Evolutionary conservation across 2,888 invertebrate genomes (phyloP).

Genomic region (Sesia bembeciformis): DNA sequence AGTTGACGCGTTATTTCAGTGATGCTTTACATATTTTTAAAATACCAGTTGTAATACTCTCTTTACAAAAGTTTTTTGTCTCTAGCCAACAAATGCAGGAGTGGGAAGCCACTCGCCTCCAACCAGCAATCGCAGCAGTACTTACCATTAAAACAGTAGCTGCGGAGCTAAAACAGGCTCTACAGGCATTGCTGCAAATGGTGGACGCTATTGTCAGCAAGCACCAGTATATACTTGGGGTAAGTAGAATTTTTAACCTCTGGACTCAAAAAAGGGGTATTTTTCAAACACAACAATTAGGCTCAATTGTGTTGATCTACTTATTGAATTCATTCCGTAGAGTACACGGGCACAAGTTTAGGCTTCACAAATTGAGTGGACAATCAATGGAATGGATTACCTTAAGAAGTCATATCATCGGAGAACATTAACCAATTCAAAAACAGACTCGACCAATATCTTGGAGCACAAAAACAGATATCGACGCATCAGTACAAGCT

Average conservation of each 20-base stretch:
- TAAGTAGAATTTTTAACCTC: slow-evolving; percentile 28
- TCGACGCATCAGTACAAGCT: no score
- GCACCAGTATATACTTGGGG: slow-evolving; percentile 75
- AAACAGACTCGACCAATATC: no score
- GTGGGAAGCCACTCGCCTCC: slow-evolving; percentile 77
- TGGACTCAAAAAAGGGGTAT: no score
- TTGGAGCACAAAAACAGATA: no score
- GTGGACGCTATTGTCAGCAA: slow-evolving; percentile 69
- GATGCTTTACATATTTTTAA: no score
- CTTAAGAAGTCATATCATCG: no score
- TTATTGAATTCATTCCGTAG: not conserved
- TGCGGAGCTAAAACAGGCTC: slow-evolving; percentile 70
- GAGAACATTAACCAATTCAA: no score
- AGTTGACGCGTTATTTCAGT: no score
- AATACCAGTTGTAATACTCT: no score
- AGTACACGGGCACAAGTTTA: not conserved
- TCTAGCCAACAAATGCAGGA: slow-evolving; percentile 76
- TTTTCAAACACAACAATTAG: not conserved
- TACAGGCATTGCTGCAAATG: slow-evolving; percentile 71
- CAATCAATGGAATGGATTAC: no score
- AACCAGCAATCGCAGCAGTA: slow-evolving; percentile 71
- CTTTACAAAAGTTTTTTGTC: no score
- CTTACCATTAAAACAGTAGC: slow-evolving; percentile 62
- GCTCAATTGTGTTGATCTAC: not conserved
- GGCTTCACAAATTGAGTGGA: no score